phyloP scores from a whole-genome alignment of 1,140 invertebrate genomes.

The Drosophila repletoides region DNA sequence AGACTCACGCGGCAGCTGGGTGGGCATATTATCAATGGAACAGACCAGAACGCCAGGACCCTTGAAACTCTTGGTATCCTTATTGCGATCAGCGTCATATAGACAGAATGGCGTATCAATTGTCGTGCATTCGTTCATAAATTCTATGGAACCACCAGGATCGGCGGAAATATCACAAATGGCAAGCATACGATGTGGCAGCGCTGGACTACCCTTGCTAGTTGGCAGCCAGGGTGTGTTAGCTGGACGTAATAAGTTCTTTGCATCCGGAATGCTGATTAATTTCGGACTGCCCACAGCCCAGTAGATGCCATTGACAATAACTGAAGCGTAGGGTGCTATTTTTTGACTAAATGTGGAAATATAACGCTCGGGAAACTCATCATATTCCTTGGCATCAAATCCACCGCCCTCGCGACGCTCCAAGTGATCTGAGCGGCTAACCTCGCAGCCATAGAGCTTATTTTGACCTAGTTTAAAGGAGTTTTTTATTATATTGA shows the following conservation, averaged over 20 bases:
- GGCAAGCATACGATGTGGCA: slow-evolving; percentile 94
- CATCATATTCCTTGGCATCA: slow-evolving; percentile 95
- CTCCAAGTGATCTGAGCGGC: slow-evolving; percentile 95
- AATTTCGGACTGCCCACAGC: slow-evolving; percentile 97
- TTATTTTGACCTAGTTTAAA: slow-evolving; percentile 95
- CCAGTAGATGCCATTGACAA: slow-evolving; percentile 99
- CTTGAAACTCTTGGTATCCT: slow-evolving; percentile 97
- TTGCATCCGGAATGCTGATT: slow-evolving; percentile 98
- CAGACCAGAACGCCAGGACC: slow-evolving; percentile 98
- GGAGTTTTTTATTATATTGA: no score
- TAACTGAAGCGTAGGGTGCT: slow-evolving; percentile 97
- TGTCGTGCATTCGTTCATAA: slow-evolving; percentile 99
- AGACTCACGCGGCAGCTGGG: slow-evolving; percentile 97
- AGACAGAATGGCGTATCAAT: slow-evolving; percentile 99
- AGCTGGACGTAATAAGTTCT: slow-evolving; percentile 93
- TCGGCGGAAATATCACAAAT: slow-evolving; percentile 99
- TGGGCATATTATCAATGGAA: slow-evolving; percentile 99
- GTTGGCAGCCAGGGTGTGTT: slow-evolving; percentile 96
- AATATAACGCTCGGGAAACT: slow-evolving; percentile 95
- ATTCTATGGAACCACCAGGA: slow-evolving; percentile 99
- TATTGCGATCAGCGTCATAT: slow-evolving; percentile 99
- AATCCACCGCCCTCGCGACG: slow-evolving; percentile 95
- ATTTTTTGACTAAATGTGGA: slow-evolving; percentile 99
- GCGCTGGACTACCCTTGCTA: slow-evolving; percentile 91
- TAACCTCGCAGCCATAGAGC: slow-evolving; percentile 97